These are phyloP conservation scores for Drusus annulatus DNA, from an alignment of 1,140 invertebrate genomes.

Conservation along the genomic window DNA sequence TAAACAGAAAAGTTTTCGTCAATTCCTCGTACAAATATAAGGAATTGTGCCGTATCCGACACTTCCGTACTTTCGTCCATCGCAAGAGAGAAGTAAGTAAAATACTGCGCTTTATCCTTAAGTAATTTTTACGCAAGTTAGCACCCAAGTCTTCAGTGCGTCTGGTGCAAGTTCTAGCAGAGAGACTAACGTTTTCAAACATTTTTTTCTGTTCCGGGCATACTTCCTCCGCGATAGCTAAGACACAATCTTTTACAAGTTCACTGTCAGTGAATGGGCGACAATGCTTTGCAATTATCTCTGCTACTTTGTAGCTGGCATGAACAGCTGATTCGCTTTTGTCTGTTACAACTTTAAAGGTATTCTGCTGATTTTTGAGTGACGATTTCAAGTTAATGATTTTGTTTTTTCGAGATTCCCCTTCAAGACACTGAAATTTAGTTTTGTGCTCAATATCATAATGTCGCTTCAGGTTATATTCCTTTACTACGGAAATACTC, in stretches of 20 bases:
- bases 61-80: constrained; percentile 57
- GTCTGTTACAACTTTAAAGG: constrained; percentile 57
- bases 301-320: constrained; percentile 60
- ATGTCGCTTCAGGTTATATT: constrained; percentile 62
- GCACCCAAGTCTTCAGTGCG: constrained; percentile 59
- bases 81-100: constrained; percentile 57
- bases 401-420: constrained; percentile 59
- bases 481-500: constrained; percentile 60
- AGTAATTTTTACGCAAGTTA: constrained; percentile 59
- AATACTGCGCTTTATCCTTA: constrained; percentile 50
- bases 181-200: too few relatives aligned
- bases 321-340: constrained; percentile 39
- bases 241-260: constrained; percentile 61
- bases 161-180: constrained; percentile 54
- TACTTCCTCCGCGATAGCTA: constrained; percentile 62
- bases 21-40: constrained; percentile 61
- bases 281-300: constrained; percentile 60
- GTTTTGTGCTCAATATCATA: constrained; percentile 59
- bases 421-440: constrained; percentile 58
- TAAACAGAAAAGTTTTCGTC: constrained; percentile 60
- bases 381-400: constrained; percentile 41
- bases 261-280: constrained; percentile 63
- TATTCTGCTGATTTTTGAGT: background rate
- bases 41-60: too few relatives aligned
- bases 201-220: constrained; percentile 57